Percentiles rank a stretch among this genome's conserved stretches.
These are phyloP conservation scores for Cheilosia scutellata DNA, from an alignment of 2,888 invertebrate genomes.

Conservation along the genomic window DNA sequence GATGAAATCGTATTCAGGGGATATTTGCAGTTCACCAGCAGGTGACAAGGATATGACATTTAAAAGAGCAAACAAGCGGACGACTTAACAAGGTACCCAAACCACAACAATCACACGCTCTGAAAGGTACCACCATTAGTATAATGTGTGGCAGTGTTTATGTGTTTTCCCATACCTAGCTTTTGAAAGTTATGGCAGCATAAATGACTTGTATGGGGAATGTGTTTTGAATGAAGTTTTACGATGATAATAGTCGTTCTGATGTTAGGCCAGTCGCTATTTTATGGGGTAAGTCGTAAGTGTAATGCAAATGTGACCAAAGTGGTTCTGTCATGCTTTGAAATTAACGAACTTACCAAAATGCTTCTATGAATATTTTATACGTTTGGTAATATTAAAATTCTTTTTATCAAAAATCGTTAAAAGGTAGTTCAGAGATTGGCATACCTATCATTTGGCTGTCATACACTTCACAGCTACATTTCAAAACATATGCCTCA, in stretches of 20 bases:
- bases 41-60: conserved; percentile 70
- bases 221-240: conserved; percentile 22
- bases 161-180: neutral
- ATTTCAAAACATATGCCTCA: too few species aligned
- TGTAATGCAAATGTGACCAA: too few species aligned
- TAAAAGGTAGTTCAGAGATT: too few species aligned
- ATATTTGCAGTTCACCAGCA: conserved; percentile 25
- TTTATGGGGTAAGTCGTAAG: too few species aligned
- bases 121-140: conserved; percentile 4
- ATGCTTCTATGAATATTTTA: too few species aligned
- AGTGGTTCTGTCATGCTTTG: too few species aligned
- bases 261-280: neutral
- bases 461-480: too few species aligned
- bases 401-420: too few species aligned
- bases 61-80: conserved; percentile 51
- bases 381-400: too few species aligned
- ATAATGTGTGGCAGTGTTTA: conserved; percentile 8
- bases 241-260: neutral
- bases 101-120: conserved; percentile 15
- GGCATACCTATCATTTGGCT: too few species aligned
- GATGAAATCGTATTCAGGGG: conserved; percentile 59
- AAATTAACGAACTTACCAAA: too few species aligned
- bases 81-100: conserved; percentile 54
- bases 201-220: neutral
- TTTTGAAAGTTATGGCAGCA: neutral